phyloP scores from a whole-genome alignment of 2,888 invertebrate genomes.

The Pasiphila rectangulata region DNA sequence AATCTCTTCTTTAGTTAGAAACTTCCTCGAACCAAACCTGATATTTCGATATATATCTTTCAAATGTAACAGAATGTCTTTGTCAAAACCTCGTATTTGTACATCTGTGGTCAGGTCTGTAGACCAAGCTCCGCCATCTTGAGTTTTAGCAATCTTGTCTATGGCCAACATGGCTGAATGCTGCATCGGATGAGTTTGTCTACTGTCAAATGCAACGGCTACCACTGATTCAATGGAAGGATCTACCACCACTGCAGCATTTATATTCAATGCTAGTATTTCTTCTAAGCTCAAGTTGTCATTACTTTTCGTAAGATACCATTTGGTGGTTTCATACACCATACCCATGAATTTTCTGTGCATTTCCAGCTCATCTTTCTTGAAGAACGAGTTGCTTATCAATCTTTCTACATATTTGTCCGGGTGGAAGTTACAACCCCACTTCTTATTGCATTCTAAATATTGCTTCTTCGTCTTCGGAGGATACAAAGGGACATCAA shows the following conservation, averaged over 20 bases:
- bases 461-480: constrained; percentile 86
- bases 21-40: constrained; percentile 72
- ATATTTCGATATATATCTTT: constrained; percentile 52
- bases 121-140: constrained; percentile 88
- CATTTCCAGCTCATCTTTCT: constrained; percentile 19
- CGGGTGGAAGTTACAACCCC: constrained; percentile 94
- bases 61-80: constrained; percentile 58
- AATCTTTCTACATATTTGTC: constrained; percentile 87
- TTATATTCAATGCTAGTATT: constrained; percentile 37
- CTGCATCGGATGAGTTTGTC: constrained; percentile 84
- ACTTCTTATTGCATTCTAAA: constrained; percentile 79
- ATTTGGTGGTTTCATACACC: constrained; percentile 78
- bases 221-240: constrained; percentile 83
- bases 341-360: constrained; percentile 83
- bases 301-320: constrained; percentile 35
- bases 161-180: constrained; percentile 93
- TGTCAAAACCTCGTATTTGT: constrained; percentile 4
- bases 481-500: constrained; percentile 80
- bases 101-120: constrained; percentile 51
- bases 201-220: constrained; percentile 83
- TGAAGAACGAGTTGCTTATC: constrained; percentile 82
- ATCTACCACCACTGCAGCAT: constrained; percentile 85
- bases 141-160: constrained; percentile 91
- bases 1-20: constrained; percentile 50
- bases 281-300: constrained; percentile 25